phyloP scores from a whole-genome alignment of 2,797 vertebrate species.

The Fistularia commersonii region DNA sequence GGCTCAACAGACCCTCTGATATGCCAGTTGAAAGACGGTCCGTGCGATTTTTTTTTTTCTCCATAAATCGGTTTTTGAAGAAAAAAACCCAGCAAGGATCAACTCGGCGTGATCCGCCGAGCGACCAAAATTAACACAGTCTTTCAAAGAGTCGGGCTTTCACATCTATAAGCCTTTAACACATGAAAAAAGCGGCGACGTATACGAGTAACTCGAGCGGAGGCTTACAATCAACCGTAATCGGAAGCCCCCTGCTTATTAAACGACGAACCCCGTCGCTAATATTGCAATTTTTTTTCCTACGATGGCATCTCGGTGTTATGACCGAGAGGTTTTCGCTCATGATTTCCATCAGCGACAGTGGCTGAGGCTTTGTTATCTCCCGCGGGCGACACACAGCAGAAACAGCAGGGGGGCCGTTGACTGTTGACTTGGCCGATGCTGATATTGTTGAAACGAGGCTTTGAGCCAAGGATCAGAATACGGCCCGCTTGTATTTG shows the following conservation, averaged over 20 bases:
- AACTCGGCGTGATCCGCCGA: too few relatives aligned
- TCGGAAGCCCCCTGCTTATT: constrained; percentile 4
- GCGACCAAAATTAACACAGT: too few relatives aligned
- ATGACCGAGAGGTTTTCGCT: constrained; percentile 25
- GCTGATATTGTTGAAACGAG: constrained; percentile 56
- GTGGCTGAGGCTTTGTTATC: constrained; percentile 37
- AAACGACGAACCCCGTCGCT: constrained; percentile 17
- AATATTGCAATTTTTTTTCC: constrained; percentile 12
- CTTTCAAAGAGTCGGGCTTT: too few relatives aligned
- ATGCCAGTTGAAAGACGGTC: too few relatives aligned
- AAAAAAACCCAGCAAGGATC: too few relatives aligned
- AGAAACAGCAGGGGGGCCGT: constrained; percentile 30
- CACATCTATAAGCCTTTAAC: too few relatives aligned
- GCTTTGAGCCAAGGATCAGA: constrained; percentile 55
- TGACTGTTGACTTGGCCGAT: constrained; percentile 52
- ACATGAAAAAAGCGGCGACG: too few relatives aligned
- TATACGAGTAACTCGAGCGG: too few relatives aligned
- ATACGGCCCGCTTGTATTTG: constrained; percentile 35
- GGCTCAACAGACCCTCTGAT: too few relatives aligned
- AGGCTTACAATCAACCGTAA: constrained; percentile 8
- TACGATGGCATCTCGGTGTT: constrained; percentile 15
- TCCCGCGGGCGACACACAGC: constrained; percentile 27
- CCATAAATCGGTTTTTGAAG: too few relatives aligned
- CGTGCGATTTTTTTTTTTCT: too few relatives aligned
- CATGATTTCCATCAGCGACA: constrained; percentile 15